Percentiles rank a stretch among this genome's conserved stretches.
Conservation (phyloP, 2,113 vertebrate species). For the Myiozetetes cayanensis region DNA sequence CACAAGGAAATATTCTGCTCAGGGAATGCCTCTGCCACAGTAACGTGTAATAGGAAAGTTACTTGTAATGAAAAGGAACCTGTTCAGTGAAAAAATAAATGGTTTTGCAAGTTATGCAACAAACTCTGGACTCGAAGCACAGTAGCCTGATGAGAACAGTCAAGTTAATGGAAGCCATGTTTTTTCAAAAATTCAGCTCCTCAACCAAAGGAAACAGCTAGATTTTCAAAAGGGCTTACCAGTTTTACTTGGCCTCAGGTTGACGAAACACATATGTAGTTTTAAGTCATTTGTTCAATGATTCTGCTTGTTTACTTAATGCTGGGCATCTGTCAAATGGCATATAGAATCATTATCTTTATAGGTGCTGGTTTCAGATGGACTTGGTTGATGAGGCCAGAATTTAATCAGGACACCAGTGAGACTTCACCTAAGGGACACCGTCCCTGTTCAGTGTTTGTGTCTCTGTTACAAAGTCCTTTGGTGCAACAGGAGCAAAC, state of each 20-base stretch:
- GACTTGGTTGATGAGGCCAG: background rate
- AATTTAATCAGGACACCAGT: background rate
- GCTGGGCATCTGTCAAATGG: background rate
- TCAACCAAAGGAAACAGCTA: background rate
- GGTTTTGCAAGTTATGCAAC: background rate
- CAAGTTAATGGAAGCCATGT: background rate
- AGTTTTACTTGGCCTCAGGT: background rate
- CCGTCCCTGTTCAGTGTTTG: fast-evolving
- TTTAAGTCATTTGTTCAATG: background rate
- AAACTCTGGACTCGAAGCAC: background rate
- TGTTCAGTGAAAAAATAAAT: background rate
- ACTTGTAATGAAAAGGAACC: background rate
- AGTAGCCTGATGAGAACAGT: background rate
- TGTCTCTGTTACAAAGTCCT: background rate
- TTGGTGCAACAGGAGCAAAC: background rate
- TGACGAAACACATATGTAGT: background rate
- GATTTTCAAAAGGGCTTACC: background rate
- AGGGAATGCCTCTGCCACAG: background rate
- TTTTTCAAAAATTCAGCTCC: background rate
- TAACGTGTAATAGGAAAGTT: background rate
- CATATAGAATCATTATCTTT: background rate
- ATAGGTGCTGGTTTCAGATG: background rate
- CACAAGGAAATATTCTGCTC: background rate
- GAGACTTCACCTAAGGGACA: background rate
- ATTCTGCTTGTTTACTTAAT: background rate